These are phyloP conservation scores for Myrmophylax atrothorax DNA, from an alignment of 2,113 vertebrate genomes.

Conservation along the genomic window DNA sequence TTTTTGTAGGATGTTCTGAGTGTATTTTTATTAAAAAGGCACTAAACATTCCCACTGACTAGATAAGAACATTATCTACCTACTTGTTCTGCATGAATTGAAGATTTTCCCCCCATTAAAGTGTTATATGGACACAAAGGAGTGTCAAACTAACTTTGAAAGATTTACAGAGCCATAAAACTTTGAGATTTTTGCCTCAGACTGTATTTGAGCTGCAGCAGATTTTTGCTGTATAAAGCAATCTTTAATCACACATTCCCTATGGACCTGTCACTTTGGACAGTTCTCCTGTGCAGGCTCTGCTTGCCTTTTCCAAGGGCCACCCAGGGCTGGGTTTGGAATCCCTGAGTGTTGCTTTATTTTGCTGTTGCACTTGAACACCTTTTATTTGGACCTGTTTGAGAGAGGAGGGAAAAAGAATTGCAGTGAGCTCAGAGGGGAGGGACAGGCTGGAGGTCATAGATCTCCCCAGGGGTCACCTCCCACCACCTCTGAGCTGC, in stretches of 20 bases:
- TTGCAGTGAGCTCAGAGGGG: background rate
- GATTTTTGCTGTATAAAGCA: background rate
- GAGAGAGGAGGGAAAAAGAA: background rate
- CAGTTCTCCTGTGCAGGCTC: background rate
- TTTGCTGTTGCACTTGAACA: rapidly evolving
- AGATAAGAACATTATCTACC: background rate
- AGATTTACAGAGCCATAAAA: background rate
- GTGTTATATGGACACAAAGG: background rate
- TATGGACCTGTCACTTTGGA: background rate
- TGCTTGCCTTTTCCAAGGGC: background rate
- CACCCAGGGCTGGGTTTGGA: background rate
- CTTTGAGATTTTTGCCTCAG: background rate
- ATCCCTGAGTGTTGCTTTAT: background rate
- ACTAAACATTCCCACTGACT: background rate
- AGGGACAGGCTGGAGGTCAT: background rate
- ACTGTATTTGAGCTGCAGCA: background rate
- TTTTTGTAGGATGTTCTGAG: background rate
- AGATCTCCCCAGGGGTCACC: background rate
- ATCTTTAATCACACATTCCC: background rate
- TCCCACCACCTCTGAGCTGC: background rate
- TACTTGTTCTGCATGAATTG: background rate
- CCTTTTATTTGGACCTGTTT: rapidly evolving
- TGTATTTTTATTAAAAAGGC: background rate
- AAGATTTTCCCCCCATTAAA: rapidly evolving
- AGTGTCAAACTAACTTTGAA: background rate